Conservation (phyloP, 2,797 vertebrate genomes). For the Coendou prehensilis region DNA sequence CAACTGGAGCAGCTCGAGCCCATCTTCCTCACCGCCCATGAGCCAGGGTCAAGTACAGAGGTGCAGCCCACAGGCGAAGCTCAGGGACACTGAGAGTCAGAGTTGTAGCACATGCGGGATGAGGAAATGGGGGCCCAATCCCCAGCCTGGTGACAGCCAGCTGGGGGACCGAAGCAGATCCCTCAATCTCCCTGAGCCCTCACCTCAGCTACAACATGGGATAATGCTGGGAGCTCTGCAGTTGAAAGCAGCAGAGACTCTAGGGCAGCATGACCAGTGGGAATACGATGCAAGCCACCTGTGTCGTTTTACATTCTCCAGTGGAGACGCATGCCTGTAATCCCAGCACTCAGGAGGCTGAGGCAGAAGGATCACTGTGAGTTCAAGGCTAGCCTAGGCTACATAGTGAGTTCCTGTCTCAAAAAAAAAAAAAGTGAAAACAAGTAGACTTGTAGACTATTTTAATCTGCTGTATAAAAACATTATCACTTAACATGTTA, state of each 20-base stretch:
- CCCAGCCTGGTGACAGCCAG: not conserved
- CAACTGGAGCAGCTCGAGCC: not conserved
- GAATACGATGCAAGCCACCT: not conserved
- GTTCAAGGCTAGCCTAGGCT: not conserved
- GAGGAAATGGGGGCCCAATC: not conserved
- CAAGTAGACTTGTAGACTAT: not conserved
- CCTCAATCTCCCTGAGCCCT: not conserved
- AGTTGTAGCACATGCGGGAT: not conserved
- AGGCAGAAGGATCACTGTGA: not conserved
- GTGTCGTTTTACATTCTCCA: not conserved
- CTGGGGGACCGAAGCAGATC: not conserved
- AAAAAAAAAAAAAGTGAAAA: not conserved
- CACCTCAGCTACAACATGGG: too few species aligned
- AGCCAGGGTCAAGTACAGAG: accelerated
- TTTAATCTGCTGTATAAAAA: not conserved
- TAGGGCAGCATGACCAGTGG: not conserved
- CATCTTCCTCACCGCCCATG: not conserved
- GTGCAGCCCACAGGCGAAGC: not conserved
- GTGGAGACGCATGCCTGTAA: not conserved
- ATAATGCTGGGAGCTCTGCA: not conserved
- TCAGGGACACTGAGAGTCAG: not conserved
- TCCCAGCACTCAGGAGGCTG: not conserved
- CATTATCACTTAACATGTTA: not conserved
- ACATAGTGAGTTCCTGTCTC: not conserved
- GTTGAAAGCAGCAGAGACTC: not conserved